Conservation (phyloP, 2,797 vertebrate species). For the Tokudaia tokunoshimensis region DNA sequence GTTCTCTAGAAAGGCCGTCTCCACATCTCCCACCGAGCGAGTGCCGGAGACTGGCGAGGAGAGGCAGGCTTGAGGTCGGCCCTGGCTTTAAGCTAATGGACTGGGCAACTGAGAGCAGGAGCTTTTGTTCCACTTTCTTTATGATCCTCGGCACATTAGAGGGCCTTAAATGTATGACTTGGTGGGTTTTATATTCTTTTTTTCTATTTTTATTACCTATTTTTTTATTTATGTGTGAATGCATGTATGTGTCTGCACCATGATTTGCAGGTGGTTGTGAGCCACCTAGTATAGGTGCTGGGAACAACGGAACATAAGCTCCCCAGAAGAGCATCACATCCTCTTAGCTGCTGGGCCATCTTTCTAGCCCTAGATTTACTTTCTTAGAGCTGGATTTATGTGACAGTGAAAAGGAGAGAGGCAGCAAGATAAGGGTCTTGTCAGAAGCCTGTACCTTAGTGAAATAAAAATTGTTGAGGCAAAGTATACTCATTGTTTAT, state of each 20-base stretch:
- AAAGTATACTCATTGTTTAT: background rate
- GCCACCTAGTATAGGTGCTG: background rate
- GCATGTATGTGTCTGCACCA: background rate
- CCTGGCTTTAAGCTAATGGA: background rate
- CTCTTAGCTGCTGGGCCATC: background rate
- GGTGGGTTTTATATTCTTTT: background rate
- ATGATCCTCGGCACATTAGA: background rate
- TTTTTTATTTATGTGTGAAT: background rate
- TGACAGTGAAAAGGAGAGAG: background rate
- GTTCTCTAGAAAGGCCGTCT: conserved; percentile 21
- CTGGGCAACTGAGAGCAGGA: background rate
- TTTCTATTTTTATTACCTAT: background rate
- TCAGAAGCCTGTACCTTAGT: conserved; percentile 41
- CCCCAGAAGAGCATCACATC: background rate
- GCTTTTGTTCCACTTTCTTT: background rate
- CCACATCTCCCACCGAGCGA: background rate
- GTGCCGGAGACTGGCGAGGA: background rate
- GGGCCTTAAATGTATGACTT: conserved; percentile 50
- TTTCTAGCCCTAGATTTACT: background rate
- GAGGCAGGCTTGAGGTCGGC: background rate
- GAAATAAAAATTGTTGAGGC: conserved; percentile 47
- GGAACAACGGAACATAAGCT: background rate
- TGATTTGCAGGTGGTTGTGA: background rate
- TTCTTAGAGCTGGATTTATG: conserved; percentile 54
- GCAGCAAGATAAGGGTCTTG: conserved; percentile 16